phyloP scores from a whole-genome alignment of 2,113 vertebrate genomes.

The Coreoperca whiteheadi region DNA sequence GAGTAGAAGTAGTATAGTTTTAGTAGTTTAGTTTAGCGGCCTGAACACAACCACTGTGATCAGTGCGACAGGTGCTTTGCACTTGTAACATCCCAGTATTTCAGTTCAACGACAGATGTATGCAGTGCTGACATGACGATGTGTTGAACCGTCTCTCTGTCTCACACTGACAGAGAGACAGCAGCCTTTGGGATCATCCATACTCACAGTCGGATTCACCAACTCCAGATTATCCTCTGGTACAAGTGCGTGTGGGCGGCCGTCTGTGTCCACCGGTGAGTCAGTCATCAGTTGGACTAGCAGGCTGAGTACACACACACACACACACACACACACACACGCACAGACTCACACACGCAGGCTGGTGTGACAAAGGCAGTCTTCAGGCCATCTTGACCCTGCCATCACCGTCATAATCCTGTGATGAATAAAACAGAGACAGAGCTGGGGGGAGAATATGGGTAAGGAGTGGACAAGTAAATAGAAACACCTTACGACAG shows the following conservation, averaged over 20 bases:
- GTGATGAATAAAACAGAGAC: conserved; percentile 7
- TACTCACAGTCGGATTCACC: not conserved
- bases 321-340: conserved; percentile 4
- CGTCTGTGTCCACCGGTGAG: conserved; percentile 52
- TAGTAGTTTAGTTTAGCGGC: too few relatives aligned
- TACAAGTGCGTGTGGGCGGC: conserved; percentile 31
- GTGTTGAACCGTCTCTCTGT: not conserved
- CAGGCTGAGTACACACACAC: conserved; percentile 23
- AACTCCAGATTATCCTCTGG: conserved; percentile 48
- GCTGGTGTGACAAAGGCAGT: conserved; percentile 2
- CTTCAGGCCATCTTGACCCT: conserved; percentile 31
- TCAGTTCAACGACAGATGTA: not conserved
- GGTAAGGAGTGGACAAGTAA: not conserved
- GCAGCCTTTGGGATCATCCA: conserved; percentile 19
- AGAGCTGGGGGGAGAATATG: not conserved
- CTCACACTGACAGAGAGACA: conserved; percentile 15
- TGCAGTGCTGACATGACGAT: not conserved
- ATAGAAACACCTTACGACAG: not conserved
- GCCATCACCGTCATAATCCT: conserved; percentile 20
- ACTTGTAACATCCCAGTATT: not conserved
- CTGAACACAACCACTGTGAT: not conserved
- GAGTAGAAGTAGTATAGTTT: too few relatives aligned
- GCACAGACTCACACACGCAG: conserved; percentile 28
- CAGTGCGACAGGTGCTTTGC: not conserved
- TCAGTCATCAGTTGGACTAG: conserved; percentile 31